These are phyloP conservation scores for Lacerta agilis DNA, from an alignment of 2,797 vertebrate genomes.

Conservation along the genomic window DNA sequence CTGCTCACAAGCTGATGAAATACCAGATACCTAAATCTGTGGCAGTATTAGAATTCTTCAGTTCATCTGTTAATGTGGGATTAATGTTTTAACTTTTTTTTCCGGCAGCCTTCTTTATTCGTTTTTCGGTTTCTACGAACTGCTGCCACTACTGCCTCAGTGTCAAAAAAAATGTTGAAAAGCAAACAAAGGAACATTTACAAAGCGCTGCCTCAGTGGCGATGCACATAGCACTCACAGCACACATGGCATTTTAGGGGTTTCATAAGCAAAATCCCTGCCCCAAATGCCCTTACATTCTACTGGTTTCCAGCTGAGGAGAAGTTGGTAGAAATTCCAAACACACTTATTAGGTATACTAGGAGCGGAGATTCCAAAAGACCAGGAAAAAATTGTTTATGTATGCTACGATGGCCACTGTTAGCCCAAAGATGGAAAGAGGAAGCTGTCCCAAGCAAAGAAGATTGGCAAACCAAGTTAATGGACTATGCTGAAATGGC, in stretches of 20 bases:
- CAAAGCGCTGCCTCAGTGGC: no score
- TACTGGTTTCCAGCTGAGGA: no score
- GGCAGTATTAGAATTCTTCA: not conserved
- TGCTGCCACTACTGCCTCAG: not conserved
- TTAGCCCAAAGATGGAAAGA: no score
- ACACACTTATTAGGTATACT: no score
- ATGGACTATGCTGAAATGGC: no score
- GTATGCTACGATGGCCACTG: no score
- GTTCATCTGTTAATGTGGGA: not conserved
- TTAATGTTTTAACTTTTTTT: not conserved
- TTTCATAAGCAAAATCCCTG: not conserved
- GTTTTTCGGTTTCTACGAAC: not conserved
- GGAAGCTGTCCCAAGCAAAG: no score
- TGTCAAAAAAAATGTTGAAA: not conserved
- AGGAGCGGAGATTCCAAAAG: no score
- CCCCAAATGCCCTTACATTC: not conserved
- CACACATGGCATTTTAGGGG: not conserved
- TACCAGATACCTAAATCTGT: not conserved
- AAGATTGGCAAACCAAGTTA: no score
- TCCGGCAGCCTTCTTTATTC: not conserved
- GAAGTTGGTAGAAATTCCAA: not conserved
- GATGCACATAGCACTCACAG: not conserved
- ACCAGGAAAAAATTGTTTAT: no score
- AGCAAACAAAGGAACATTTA: not conserved
- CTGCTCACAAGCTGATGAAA: not conserved